Evolutionary conservation across 2,797 vertebrate species (phyloP), one percentile per base, ranked within the genome.

Genomic region (Galago senegalensis): DNA sequence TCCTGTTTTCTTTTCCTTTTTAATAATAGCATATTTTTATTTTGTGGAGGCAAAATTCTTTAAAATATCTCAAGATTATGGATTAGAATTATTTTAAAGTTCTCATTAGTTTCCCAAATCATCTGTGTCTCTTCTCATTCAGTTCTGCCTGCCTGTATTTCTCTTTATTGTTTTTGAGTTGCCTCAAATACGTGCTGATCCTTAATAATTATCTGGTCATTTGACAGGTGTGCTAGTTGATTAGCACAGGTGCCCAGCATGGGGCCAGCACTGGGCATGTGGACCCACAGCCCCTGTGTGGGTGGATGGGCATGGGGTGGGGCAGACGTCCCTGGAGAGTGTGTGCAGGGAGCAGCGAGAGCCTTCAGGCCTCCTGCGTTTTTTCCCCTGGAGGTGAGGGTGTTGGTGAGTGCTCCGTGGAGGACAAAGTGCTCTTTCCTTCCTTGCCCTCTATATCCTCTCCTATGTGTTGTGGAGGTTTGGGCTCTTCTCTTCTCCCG

Each of bases 81-180:
- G 56, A 77, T 70, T 94, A 89, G 87, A 80, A 83, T 85, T 83
- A 60, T 34, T 82, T 69, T 69, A 60, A 86, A 87, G 21, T 86
- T 91, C 25, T 83, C 79, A 17, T 70, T 76, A 65, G 11, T 65
- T 84, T 93, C n/a, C 46, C 34, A n/a, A 83, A 69, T 93, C 70
- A 69, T 79, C 27, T 76, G 31, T 92, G n/a, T 81, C 94, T 94
- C 31, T 21, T 94, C 43, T 81, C 37, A 31, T 40, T 93, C 84
- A 63, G 14, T 86, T 94, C 77, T 81, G 5, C 73, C 25, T 84
- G 46, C 31, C 43, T 12, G 5, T 70, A 43, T 81, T 61, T 81
- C 12, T 80, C n/a, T 67, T 23, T 70, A 81, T 81, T 94, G 27
- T 34, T 69, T 89, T 93, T 88, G 40, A 6, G 87, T 93, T 86